phyloP scores from a whole-genome alignment of 2,113 vertebrate species.

The Erpornis zantholeuca region DNA sequence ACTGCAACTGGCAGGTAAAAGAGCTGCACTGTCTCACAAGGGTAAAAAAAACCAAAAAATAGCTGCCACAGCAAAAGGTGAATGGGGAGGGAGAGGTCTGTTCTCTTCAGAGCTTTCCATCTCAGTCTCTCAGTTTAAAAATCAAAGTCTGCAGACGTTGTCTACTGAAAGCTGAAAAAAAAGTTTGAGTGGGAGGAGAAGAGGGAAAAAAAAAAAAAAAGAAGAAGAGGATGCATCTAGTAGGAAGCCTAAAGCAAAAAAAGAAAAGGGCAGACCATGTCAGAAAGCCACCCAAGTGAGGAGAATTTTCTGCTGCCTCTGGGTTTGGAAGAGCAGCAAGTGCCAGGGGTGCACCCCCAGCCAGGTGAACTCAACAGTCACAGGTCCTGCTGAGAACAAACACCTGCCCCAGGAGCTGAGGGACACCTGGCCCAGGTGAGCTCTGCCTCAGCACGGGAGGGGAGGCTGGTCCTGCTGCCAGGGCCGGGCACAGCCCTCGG shows the following conservation, averaged over 20 bases:
- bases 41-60: slow-evolving; percentile 29
- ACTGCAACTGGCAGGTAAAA: slow-evolving; percentile 68
- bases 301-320: slow-evolving; percentile 7
- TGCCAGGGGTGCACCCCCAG: background rate
- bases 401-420: background rate
- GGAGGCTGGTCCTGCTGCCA: background rate
- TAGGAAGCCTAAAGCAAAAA: slow-evolving; percentile 1
- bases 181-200: slow-evolving; percentile 14
- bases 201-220: background rate
- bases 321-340: slow-evolving; percentile 5
- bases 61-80: slow-evolving; percentile 61
- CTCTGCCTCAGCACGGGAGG: background rate
- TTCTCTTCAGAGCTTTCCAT: slow-evolving; percentile 46
- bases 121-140: slow-evolving; percentile 8
- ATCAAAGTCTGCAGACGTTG: slow-evolving; percentile 17
- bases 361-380: background rate
- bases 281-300: slow-evolving; percentile 37
- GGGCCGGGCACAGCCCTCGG: background rate
- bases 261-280: slow-evolving; percentile 24
- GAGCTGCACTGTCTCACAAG: slow-evolving; percentile 35
- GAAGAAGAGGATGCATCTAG: background rate
- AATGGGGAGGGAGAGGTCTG: slow-evolving; percentile 42
- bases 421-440: background rate
- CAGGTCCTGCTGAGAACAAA: background rate
- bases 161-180: slow-evolving; percentile 40